phyloP scores from a whole-genome alignment of 2,888 invertebrate species.

The Hemicrepidius hirtus region DNA sequence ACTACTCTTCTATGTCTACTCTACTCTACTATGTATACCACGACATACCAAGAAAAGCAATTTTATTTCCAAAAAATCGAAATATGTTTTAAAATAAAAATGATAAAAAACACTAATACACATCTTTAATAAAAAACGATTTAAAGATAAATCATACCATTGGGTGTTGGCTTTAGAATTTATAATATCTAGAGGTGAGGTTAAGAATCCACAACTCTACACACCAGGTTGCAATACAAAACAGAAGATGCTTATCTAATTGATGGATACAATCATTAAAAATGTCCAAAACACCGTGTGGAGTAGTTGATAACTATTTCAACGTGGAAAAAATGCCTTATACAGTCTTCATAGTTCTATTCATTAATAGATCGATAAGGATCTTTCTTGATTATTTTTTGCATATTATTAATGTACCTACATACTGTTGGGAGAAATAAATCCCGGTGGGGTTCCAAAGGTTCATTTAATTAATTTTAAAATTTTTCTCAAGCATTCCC shows the following conservation, averaged over 20 bases:
- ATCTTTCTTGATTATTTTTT: slow-evolving; percentile 21
- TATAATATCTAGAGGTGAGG: slow-evolving; percentile 17
- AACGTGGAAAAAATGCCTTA: background rate
- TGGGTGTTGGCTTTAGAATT: slow-evolving; percentile 10
- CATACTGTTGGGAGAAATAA: background rate
- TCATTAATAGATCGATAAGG: slow-evolving; percentile 15
- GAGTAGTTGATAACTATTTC: slow-evolving; percentile 17
- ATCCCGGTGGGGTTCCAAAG: background rate
- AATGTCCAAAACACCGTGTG: slow-evolving; percentile 22
- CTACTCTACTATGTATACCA: too few species aligned
- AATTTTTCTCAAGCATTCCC: background rate
- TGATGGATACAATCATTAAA: slow-evolving; percentile 31
- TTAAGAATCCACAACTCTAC: slow-evolving; percentile 15
- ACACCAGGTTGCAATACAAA: slow-evolving; percentile 1
- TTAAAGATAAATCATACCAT: slow-evolving; percentile 9
- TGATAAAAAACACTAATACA: too few species aligned
- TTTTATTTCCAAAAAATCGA: too few species aligned
- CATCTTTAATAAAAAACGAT: too few species aligned
- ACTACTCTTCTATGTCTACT: background rate
- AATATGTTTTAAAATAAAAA: too few species aligned
- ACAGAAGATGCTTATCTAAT: slow-evolving; percentile 24
- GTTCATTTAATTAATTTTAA: background rate
- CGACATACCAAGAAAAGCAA: too few species aligned
- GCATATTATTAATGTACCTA: background rate
- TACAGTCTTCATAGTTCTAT: background rate